These are phyloP conservation scores for Cataglyphis cursor DNA, from an alignment of 2,888 invertebrate genomes.

Conservation along the genomic window DNA sequence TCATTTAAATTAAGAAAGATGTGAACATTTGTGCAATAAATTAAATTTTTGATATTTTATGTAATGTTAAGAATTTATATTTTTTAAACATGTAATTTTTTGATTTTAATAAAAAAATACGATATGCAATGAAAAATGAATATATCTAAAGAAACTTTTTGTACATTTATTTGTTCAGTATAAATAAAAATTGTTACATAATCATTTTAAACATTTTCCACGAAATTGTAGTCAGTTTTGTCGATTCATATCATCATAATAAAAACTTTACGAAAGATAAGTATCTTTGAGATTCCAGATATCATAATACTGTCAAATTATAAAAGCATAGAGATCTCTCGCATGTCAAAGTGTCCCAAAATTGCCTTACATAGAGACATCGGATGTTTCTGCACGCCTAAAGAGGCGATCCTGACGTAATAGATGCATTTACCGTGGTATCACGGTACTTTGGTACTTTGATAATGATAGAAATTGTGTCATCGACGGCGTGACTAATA, in stretches of 20 bases:
- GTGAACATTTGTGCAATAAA: neutral
- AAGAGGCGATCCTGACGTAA: slow-evolving; percentile 7
- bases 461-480: slow-evolving; percentile 44
- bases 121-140: neutral
- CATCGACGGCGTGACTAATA: slow-evolving; percentile 36
- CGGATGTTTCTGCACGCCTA: neutral
- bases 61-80: neutral
- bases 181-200: neutral
- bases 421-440: slow-evolving; percentile 39
- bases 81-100: too few relatives aligned
- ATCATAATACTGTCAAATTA: neutral
- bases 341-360: neutral
- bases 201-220: neutral
- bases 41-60: neutral
- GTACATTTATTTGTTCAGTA: neutral
- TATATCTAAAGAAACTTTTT: neutral
- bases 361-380: neutral
- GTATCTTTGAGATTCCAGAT: neutral
- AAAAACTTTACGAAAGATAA: neutral
- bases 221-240: neutral
- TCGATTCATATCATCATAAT: neutral
- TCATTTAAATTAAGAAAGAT: neutral
- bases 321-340: neutral
- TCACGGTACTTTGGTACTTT: slow-evolving; percentile 26
- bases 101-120: neutral